Evolutionary conservation across 2,113 vertebrate species (phyloP), one percentile per base, ranked within the genome.

Genomic region (Phyllostomus discolor): DNA sequence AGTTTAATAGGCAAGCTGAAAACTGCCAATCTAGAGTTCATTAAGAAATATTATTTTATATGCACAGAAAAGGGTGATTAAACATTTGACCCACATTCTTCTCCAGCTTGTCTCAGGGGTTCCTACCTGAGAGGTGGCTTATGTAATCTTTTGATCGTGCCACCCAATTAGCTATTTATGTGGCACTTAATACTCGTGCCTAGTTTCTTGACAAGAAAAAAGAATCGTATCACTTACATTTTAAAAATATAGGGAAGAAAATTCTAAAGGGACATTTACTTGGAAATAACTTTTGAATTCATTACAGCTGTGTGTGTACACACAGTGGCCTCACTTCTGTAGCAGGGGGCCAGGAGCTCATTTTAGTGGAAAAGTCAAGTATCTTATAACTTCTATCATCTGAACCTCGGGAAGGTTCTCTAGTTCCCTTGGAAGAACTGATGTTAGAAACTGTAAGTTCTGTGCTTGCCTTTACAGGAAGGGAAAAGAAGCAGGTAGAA

Each of bases 101-200:
- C 54, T 54, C 73, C 81, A 87, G 54, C 46, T 76, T 84, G 26
- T 89, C 88, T 95, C 62, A 35, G 31, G 76, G 41, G 52, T 80
- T 88, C 66, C 70, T 82, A 88, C 59, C 66, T 97, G 88, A 92
- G 80, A 95, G 76, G 96, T 62, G 14, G 54, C 80, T 90, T 93
- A 48, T 83, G 59, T 88, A 78, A 95, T 88, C 95, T 81, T 86
- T 59, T 93, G 81, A 96, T 95, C 59, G 92, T 97, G 94, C 66
- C 35, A 95, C 41, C 81, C 90, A 95, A 94, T 97, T 95, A 95
- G 79, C 94, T 97, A 94, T 96, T 97, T 93, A 97, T 93, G 92
- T 89, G 85, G 75, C 75, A 96, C 48, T 94, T 95, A 97, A 97
- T 95, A 92, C 81, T 57, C 62, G 33, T 14, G 22, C 33, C 64